phyloP scores from a whole-genome alignment of 92 coral and sea anemone genomes.

The Bergia sp. region DNA sequence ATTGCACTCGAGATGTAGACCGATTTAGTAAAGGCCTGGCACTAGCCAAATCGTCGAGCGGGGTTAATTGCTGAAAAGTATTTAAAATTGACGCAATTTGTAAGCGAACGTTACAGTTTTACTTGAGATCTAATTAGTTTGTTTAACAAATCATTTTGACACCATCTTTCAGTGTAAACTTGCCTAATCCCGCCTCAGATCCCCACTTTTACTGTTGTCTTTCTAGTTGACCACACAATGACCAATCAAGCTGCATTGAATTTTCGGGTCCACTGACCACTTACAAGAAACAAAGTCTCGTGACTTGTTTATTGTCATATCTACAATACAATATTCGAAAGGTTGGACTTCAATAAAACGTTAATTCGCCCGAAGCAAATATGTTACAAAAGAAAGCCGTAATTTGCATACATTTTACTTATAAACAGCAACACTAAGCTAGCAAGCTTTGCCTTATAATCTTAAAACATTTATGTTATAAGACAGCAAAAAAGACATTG shows the following conservation, averaged over 20 bases:
- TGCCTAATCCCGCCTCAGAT: background rate
- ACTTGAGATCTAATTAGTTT: slow-evolving; percentile 14
- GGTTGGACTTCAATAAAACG: background rate
- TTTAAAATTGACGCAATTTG: background rate
- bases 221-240: background rate
- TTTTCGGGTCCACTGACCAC: background rate
- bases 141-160: slow-evolving; percentile 7
- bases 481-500: background rate
- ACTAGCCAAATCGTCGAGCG: background rate
- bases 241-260: background rate
- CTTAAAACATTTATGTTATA: background rate
- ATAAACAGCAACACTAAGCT: background rate
- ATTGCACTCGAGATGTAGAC: background rate
- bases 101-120: slow-evolving; percentile 5
- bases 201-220: background rate
- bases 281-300: background rate
- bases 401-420: too few species aligned
- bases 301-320: background rate
- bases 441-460: too few species aligned
- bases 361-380: background rate
- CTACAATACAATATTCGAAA: background rate
- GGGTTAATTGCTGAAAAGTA: background rate
- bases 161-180: background rate
- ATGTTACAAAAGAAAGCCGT: background rate
- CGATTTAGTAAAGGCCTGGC: background rate